Percentiles rank a stretch among this genome's conserved stretches.
These are phyloP conservation scores for Cirrhinus molitorella DNA, from an alignment of 2,797 vertebrate genomes.

Conservation along the genomic window DNA sequence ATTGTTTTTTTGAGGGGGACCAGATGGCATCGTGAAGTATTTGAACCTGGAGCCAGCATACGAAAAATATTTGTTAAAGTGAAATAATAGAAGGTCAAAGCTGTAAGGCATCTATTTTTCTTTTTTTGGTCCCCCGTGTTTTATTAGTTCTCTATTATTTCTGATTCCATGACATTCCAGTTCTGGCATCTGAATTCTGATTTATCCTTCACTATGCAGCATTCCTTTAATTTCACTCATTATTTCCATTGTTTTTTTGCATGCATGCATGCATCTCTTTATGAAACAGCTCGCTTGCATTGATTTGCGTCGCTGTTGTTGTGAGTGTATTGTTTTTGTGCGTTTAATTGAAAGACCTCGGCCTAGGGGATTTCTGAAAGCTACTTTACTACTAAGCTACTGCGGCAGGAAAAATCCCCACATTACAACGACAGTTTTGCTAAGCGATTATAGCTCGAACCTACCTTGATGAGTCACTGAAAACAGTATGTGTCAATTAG, in stretches of 20 bases:
- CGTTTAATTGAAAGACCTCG: slow-evolving; percentile 45
- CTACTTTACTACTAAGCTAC: slow-evolving; percentile 30
- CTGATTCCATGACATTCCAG: neutral
- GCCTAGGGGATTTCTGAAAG: slow-evolving; percentile 37
- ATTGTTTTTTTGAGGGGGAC: slow-evolving; percentile 48
- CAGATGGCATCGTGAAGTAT: slow-evolving; percentile 55
- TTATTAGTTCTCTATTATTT: neutral
- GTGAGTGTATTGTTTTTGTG: slow-evolving; percentile 31
- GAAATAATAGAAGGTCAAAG: neutral
- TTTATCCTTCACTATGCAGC: neutral
- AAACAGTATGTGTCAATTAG: slow-evolving; percentile 17
- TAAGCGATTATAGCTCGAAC: slow-evolving; percentile 9
- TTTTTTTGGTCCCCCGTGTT: neutral
- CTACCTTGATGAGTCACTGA: slow-evolving; percentile 32
- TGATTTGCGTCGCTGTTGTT: slow-evolving; percentile 13
- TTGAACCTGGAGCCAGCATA: slow-evolving; percentile 48
- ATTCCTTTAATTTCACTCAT: slow-evolving; percentile 5
- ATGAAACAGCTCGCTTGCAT: neutral
- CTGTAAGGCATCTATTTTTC: slow-evolving; percentile 1
- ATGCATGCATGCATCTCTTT: neutral
- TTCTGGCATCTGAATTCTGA: neutral
- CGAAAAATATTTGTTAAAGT: slow-evolving; percentile 40
- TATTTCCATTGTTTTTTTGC: neutral
- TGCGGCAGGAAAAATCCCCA: slow-evolving; percentile 12
- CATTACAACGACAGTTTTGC: slow-evolving; percentile 47